phyloP scores from a whole-genome alignment of 2,888 invertebrate species.

The Cylloceria caligata region DNA sequence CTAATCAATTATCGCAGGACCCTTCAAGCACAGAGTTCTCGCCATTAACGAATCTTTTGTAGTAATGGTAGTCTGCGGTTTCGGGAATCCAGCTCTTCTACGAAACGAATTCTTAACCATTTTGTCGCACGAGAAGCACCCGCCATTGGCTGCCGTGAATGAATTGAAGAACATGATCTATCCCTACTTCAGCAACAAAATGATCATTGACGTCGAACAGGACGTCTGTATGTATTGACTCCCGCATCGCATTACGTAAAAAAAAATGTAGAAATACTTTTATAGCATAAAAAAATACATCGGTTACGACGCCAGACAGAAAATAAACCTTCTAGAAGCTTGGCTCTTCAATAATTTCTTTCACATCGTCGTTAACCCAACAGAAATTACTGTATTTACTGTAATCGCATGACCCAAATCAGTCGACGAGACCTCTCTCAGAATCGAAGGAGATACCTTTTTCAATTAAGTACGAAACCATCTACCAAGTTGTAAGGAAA shows the following conservation, averaged over 20 bases:
- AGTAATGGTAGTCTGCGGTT: slow-evolving; percentile 67
- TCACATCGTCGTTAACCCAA: neutral
- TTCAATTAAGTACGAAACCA: too few relatives aligned
- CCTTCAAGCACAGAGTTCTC: slow-evolving; percentile 66
- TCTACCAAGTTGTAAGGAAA: too few relatives aligned
- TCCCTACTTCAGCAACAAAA: slow-evolving; percentile 2
- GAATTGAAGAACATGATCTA: slow-evolving; percentile 3
- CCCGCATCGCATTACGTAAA: neutral
- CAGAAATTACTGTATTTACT: neutral
- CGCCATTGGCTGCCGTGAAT: neutral
- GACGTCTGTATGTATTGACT: neutral
- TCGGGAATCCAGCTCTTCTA: slow-evolving; percentile 56
- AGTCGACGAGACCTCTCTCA: too few relatives aligned
- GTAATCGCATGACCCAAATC: too few relatives aligned
- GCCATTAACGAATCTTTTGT: slow-evolving; percentile 60
- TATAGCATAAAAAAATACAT: neutral
- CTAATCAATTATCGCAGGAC: slow-evolving; percentile 60
- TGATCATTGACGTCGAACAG: slow-evolving; percentile 30
- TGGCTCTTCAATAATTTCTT: neutral
- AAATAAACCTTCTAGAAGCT: neutral
- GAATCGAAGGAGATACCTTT: too few relatives aligned
- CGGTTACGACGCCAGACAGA: neutral
- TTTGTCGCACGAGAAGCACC: neutral
- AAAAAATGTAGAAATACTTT: neutral
- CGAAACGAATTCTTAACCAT: slow-evolving; percentile 18